Evolutionary conservation across 2,797 vertebrate genomes (phyloP), one percentile per base, ranked within the genome.

Genomic region (Nyctibius grandis): DNA sequence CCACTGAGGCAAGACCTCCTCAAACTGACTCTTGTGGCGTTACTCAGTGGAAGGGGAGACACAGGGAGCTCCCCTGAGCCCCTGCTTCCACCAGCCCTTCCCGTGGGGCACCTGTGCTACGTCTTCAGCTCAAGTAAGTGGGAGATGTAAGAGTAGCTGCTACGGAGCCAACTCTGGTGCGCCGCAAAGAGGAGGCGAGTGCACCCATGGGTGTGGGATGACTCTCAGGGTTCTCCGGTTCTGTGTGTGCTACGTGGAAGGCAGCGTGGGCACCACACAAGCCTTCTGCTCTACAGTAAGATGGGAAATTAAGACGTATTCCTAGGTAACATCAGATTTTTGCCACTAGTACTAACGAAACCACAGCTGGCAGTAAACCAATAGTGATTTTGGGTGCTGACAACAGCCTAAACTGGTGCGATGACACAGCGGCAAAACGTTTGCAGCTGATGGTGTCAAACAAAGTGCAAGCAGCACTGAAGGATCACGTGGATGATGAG

Each of bases 191-290:
- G 56, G 28, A 54, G 38, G 12, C 1, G 5, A 61, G 33, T 1
- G 28, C 33, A 29, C 31, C 23, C 4, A 0, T 1, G 4, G 42
- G 12, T 2, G 11, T 15, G 47, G 26, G 38, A 15, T 36, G 4
- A 22, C 4, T 2, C 18, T 13, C n/a, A 2, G 51, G 12, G 9
- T 20, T 61, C 33, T 25, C 36, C 25, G 5, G 0, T 54, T 67
- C 53, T 44, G n/a, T 6, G 2, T 2, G n/a, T 4, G 9, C 19
- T 8, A 4, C 0, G 1, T 28, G 23, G 40, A 77, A 48, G 60
- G 48, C 23, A 63, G 59, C 4, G 0, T 1, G 28, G 67, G 15
- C 47, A 18, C 56, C 1, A 22, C 0, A 1, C n/a, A 19, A 68
- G 10, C 23, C 31, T 36, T 44, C 50, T 31, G 68, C 64, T n/a